Evolutionary conservation across 2,888 invertebrate genomes (phyloP), one percentile per base, ranked within the genome.

Genomic region (Melanchra persicariae): DNA sequence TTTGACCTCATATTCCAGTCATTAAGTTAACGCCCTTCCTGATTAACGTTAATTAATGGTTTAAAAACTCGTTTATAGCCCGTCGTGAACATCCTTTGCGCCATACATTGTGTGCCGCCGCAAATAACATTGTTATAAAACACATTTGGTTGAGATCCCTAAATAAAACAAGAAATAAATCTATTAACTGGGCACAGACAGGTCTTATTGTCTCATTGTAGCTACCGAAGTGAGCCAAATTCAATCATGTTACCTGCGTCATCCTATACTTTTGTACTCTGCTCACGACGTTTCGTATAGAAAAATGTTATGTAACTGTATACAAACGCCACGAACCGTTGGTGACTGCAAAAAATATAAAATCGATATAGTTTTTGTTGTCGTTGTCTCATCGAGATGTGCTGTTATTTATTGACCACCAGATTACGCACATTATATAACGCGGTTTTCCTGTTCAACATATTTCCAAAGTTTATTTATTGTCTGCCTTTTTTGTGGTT

Each of bases 371-470:
- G 72, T 85, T 86, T 86, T 85, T 80, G 81, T 15, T 72, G 74
- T 74, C 63, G 74, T 67, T 62, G 71, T 76, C 72, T 77, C 80
- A 63, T 71, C 70, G 72, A 82, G 78, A 85, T 80, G 77, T 70
- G 64, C 74, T 72, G 79, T 83, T 83, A 86, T 83, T 85, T 84
- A 85, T 86, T 77, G 81, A 67, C 76, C 61, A 72, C 79, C 73
- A 83, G 85, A 86, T 86, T 85, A 81, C 85, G 67, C 70, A 79
- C 76, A 79, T 80, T 83, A 75, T 74, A 67, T 75, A 77, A 72
- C 76, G 68, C 62, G 62, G 68, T 79, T 79, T 85, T 83, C 70
- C 82, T 76, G 79, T 70, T 76, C 70, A 83, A 79, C 75, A 82
- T 79, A 75, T 82, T 83, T 34, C 64, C 76, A 70, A 79, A 83